Percentiles rank a stretch among this genome's conserved stretches.
These are phyloP conservation scores for Rattus norvegicus DNA, from an alignment of 2,113 vertebrate species.

Conservation along the genomic window DNA sequence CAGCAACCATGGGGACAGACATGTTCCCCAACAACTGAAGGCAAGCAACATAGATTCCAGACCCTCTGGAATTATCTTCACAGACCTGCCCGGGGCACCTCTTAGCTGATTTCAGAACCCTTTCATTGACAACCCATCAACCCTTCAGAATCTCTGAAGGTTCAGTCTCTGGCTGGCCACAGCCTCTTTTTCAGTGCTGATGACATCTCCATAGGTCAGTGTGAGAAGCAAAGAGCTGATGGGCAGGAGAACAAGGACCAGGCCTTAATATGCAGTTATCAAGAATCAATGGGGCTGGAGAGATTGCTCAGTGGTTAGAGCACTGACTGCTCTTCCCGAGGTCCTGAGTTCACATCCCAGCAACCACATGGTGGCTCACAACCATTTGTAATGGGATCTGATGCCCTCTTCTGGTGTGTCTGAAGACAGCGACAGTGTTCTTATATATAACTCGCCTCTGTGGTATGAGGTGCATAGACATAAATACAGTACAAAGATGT, in stretches of 20 bases:
- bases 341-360: not conserved
- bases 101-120: not conserved
- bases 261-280: not conserved
- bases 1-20: not conserved
- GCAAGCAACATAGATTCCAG: not conserved
- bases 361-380: not conserved
- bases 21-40: not conserved
- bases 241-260: not conserved
- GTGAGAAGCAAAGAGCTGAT: not conserved
- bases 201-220: not conserved
- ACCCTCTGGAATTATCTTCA: not conserved
- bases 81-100: not conserved
- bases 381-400: too few species aligned
- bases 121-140: not conserved
- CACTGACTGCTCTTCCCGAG: not conserved
- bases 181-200: not conserved
- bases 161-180: rapidly evolving
- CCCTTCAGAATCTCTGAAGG: not conserved
- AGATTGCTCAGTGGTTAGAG: not conserved
- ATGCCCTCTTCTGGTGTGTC: too few species aligned
- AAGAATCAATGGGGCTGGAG: not conserved
- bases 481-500: not conserved
- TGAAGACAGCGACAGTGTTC: too few species aligned
- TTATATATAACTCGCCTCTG: not conserved
- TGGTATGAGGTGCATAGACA: not conserved